phyloP scores from a whole-genome alignment of 2,888 invertebrate genomes.

The Eilema depressum region DNA sequence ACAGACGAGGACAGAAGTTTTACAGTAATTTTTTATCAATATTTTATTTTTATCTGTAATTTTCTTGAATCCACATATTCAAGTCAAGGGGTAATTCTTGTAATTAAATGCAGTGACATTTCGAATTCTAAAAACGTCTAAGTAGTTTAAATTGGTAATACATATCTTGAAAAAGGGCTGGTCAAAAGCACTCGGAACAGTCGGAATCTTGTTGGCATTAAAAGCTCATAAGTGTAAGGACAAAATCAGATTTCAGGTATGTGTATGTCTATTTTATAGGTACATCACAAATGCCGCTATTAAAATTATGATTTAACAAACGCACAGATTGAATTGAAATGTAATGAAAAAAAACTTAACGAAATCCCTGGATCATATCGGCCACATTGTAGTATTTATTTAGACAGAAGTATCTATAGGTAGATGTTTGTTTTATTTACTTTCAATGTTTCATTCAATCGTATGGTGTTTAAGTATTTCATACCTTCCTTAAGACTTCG shows the following conservation, averaged over 20 bases:
- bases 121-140: background rate
- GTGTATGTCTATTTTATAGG: background rate
- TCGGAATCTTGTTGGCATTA: no score
- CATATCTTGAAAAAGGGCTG: no score
- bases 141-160: no score
- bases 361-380: no score
- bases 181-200: no score
- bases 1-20: conserved; percentile 55
- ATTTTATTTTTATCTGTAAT: background rate
- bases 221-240: background rate
- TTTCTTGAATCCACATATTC: no score
- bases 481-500: background rate
- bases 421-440: background rate
- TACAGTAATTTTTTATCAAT: background rate
- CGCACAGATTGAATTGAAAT: no score
- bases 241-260: background rate
- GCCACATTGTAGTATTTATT: background rate
- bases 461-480: background rate
- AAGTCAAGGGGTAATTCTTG: background rate
- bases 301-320: no score
- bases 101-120: background rate
- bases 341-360: no score
- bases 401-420: background rate
- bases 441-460: background rate
- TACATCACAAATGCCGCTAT: no score